phyloP scores from a whole-genome alignment of 2,888 invertebrate genomes.

The Cephus rjabovi region DNA sequence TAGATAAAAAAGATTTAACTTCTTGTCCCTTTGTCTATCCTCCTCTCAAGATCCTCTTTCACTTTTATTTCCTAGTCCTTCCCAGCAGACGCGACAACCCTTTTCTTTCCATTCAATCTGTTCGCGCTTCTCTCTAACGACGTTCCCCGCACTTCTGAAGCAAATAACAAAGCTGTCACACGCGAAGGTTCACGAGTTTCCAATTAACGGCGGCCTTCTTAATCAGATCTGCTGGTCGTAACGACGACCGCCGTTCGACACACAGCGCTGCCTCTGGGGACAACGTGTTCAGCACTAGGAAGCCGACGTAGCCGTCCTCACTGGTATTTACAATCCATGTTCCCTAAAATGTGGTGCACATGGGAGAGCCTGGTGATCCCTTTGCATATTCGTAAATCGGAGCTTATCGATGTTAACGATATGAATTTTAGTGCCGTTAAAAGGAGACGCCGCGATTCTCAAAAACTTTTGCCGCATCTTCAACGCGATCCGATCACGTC shows the following conservation, averaged over 20 bases:
- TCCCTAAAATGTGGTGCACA: background rate
- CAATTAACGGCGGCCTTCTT: background rate
- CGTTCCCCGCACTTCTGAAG: background rate
- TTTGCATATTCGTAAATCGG: background rate
- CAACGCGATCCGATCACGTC: background rate
- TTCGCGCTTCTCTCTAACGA: background rate
- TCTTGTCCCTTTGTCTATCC: background rate
- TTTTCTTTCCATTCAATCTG: background rate
- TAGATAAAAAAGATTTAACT: background rate
- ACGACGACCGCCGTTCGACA: background rate
- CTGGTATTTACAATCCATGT: background rate
- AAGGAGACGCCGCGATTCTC: background rate
- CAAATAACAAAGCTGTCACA: background rate
- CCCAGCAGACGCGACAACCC: background rate
- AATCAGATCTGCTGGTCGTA: background rate
- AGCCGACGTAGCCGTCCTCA: background rate
- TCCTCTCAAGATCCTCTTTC: background rate
- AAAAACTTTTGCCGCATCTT: background rate
- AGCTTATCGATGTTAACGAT: background rate
- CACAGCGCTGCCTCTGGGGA: background rate
- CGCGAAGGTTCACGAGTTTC: background rate
- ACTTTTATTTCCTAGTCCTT: background rate
- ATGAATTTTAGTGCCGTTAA: background rate
- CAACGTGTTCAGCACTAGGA: background rate
- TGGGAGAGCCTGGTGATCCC: background rate